These are phyloP conservation scores for Verasper variegatus DNA, from an alignment of 2,113 vertebrate species.

Conservation along the genomic window DNA sequence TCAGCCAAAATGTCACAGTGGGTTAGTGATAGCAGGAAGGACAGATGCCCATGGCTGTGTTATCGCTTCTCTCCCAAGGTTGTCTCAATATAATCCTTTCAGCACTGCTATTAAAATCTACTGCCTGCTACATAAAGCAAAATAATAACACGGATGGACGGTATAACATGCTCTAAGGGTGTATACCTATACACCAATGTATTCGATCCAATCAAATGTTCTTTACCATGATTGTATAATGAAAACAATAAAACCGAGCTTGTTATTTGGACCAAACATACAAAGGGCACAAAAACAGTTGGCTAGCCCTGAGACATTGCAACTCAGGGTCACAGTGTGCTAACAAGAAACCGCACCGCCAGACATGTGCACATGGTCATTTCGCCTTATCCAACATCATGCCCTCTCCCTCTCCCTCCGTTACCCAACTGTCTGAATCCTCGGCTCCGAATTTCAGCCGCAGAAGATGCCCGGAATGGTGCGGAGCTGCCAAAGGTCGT, in stretches of 20 bases:
- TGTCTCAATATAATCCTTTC: constrained; percentile 72
- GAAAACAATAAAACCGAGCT: constrained; percentile 8
- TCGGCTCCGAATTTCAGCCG: constrained; percentile 26
- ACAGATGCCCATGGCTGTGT: constrained; percentile 66
- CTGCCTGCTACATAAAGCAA: constrained; percentile 48
- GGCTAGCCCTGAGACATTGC: constrained; percentile 55
- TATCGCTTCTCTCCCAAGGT: constrained; percentile 77
- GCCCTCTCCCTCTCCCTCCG: constrained; percentile 58
- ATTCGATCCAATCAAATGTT: constrained; percentile 10
- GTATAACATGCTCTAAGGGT: constrained; percentile 23
- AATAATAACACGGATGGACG: constrained; percentile 42
- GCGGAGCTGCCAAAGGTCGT: constrained; percentile 72
- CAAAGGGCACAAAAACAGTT: constrained; percentile 46
- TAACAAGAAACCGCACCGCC: constrained; percentile 49
- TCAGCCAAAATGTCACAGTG: constrained; percentile 76
- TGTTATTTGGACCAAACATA: constrained; percentile 49
- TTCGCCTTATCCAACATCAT: constrained; percentile 69
- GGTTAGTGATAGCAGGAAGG: constrained; percentile 72
- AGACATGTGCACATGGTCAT: constrained; percentile 67
- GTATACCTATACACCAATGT: constrained; percentile 4
- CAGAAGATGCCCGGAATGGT: constrained; percentile 67
- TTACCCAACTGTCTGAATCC: constrained; percentile 63
- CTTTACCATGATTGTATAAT: constrained; percentile 17
- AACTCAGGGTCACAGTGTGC: constrained; percentile 65
- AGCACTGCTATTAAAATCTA: constrained; percentile 58